A percentile compares a stretch with the other conserved stretches of the same genome.
phyloP scores from a whole-genome alignment of 2,113 vertebrate species.

The Calidris pygmaea region DNA sequence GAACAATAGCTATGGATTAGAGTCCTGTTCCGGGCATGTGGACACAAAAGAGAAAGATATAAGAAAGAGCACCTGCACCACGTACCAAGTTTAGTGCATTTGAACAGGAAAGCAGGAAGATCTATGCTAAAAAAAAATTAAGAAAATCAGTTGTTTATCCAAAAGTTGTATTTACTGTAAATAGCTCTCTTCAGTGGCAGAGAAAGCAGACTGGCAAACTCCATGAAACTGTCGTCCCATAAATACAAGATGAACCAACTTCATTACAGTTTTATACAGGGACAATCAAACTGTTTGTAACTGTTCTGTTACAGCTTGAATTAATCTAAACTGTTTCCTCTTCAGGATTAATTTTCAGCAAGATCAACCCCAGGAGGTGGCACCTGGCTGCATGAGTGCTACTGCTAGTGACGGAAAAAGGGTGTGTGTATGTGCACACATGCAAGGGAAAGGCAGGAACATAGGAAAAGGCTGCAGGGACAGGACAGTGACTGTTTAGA shows the following conservation, averaged over 20 bases:
- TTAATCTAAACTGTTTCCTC: background rate
- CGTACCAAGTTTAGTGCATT: background rate
- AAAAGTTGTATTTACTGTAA: background rate
- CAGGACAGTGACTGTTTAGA: background rate
- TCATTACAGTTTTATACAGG: background rate
- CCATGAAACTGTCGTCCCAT: background rate
- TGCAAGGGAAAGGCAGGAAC: background rate
- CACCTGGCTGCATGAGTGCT: background rate
- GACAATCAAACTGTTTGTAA: background rate
- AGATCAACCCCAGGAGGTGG: background rate
- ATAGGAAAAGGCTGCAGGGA: background rate
- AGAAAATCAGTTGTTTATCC: background rate
- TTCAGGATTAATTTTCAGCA: background rate
- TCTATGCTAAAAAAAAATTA: background rate
- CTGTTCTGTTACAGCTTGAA: background rate
- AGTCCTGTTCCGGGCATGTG: background rate
- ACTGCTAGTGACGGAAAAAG: background rate
- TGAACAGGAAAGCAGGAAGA: background rate
- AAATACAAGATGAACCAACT: background rate
- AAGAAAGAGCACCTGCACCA: background rate
- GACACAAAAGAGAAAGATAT: background rate
- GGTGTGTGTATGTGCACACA: accelerated
- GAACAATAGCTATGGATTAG: background rate
- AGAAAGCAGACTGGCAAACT: background rate
- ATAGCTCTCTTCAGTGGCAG: background rate